A percentile compares a stretch with the other conserved stretches of the same genome.
phyloP scores from a whole-genome alignment of 2,113 vertebrate species.

The Trogon melanurus region DNA sequence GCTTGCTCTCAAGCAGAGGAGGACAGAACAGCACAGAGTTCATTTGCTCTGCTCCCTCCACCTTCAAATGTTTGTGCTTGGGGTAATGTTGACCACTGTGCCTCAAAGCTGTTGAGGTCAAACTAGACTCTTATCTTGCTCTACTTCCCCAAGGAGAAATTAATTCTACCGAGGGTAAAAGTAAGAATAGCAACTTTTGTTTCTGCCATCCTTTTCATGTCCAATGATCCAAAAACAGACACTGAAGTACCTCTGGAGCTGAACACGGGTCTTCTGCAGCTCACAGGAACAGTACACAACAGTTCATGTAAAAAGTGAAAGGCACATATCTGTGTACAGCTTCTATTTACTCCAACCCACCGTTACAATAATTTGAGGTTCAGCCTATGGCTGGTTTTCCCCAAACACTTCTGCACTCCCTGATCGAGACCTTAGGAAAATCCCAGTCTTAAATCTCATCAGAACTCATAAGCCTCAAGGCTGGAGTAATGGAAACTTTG shows the following conservation, averaged over 20 bases:
- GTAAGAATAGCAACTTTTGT: neutral
- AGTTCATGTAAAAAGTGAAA: neutral
- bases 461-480: neutral
- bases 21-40: slow-evolving; percentile 34
- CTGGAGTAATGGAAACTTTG: neutral
- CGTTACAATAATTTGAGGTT: neutral
- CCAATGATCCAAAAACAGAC: neutral
- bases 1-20: slow-evolving; percentile 34
- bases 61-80: slow-evolving; percentile 48
- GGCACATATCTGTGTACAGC: neutral
- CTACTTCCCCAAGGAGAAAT: slow-evolving; percentile 39
- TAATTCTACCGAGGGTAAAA: slow-evolving; percentile 22
- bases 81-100: neutral
- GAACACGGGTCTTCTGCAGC: neutral
- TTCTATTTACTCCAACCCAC: neutral
- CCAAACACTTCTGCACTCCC: neutral
- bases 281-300: neutral
- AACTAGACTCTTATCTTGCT: neutral
- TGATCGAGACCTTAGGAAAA: neutral
- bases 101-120: neutral
- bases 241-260: neutral
- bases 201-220: neutral
- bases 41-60: slow-evolving; percentile 23
- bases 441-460: neutral
- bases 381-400: neutral